phyloP scores from a whole-genome alignment of 2,113 vertebrate species.

The Aegotheles bennettii region DNA sequence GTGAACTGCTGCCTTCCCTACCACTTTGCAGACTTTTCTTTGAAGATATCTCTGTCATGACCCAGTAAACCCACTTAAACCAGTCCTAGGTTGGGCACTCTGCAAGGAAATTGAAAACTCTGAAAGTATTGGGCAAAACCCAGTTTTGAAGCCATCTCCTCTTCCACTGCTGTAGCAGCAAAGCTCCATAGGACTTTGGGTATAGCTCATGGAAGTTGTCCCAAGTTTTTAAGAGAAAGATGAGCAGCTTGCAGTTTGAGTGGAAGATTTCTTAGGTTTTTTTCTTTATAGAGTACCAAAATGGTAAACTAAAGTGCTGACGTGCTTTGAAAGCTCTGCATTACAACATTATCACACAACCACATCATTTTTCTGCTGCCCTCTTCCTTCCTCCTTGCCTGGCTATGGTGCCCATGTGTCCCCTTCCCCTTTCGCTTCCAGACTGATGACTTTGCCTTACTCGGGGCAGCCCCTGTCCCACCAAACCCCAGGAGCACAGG shows the following conservation, averaged over 20 bases:
- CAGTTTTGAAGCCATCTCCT: background rate
- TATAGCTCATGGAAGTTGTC: background rate
- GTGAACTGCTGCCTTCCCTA: background rate
- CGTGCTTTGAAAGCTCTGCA: background rate
- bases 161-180: background rate
- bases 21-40: rapidly evolving
- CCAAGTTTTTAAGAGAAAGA: background rate
- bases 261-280: background rate
- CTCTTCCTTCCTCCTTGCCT: background rate
- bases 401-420: rapidly evolving
- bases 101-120: background rate
- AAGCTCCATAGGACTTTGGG: background rate
- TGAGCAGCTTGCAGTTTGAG: background rate
- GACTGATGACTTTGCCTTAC: background rate
- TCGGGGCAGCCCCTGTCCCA: background rate
- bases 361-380: background rate
- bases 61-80: background rate
- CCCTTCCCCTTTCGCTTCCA: background rate
- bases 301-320: background rate
- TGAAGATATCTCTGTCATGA: background rate
- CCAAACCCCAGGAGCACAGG: rapidly evolving
- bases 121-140: background rate
- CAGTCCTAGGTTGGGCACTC: background rate
- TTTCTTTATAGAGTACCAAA: no score
- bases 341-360: background rate